phyloP scores from a whole-genome alignment of 2,888 invertebrate genomes.

The Megaustenia siamemsis region DNA sequence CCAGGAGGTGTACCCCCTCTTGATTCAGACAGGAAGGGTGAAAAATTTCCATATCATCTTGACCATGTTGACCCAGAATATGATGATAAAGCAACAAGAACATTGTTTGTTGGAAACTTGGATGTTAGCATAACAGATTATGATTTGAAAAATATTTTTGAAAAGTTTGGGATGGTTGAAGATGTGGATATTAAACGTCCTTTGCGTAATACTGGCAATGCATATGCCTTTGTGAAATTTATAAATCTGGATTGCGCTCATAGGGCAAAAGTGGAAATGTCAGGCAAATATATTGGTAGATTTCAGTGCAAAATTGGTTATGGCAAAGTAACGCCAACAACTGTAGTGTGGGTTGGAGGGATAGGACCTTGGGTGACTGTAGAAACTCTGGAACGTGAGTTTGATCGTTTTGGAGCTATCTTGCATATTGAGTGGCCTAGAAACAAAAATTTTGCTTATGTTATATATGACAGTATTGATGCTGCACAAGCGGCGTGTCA shows the following conservation, averaged over 20 bases:
- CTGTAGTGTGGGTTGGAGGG: slow-evolving; percentile 98
- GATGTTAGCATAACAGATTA: slow-evolving; percentile 98
- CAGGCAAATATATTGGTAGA: slow-evolving; percentile 98
- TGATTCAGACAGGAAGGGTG: slow-evolving; percentile 78
- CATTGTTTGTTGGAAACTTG: slow-evolving; percentile 97
- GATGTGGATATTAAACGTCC: slow-evolving; percentile 99
- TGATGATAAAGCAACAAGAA: slow-evolving; percentile 96
- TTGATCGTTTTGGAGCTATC: slow-evolving; percentile 98
- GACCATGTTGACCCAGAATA: slow-evolving; percentile 97
- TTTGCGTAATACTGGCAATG: slow-evolving; percentile 92
- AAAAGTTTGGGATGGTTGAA: slow-evolving; percentile 96
- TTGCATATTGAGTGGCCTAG: slow-evolving; percentile 98
- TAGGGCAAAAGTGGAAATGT: slow-evolving; percentile 95
- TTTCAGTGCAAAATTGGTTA: slow-evolving; percentile 99
- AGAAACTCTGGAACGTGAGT: slow-evolving; percentile 94
- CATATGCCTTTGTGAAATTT: slow-evolving; percentile 97
- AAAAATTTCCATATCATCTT: slow-evolving; percentile 96
- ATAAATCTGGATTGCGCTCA: slow-evolving; percentile 92
- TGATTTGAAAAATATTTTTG: slow-evolving; percentile 92
- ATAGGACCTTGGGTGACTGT: slow-evolving; percentile 97
- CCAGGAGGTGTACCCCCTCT: slow-evolving; percentile 40
- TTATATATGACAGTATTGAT: slow-evolving; percentile 97
- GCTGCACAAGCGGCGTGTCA: slow-evolving; percentile 97
- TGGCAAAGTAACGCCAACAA: slow-evolving; percentile 97
- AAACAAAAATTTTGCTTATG: slow-evolving; percentile 95